Base-by-base conservation (phyloP, 2,888 invertebrate species). In the Nysson spinosus region DNA sequence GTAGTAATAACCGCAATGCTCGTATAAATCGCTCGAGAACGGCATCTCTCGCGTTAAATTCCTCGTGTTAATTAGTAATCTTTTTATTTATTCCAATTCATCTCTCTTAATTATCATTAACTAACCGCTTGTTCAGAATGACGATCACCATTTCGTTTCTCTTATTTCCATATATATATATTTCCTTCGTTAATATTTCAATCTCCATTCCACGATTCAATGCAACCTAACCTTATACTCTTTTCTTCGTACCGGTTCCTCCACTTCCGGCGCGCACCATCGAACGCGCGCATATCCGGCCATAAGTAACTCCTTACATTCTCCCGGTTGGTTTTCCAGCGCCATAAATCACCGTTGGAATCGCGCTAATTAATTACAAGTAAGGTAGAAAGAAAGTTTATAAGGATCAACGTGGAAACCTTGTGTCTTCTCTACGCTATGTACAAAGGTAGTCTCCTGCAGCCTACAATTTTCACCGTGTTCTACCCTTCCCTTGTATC, bases 1-100 rank as follows among this genome's bases (percentile, higher is more conserved):
- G 39, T 62, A 58, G 57, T 42, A 65, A 56, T 76, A 75, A 75
- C 57, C 30, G 57, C 49, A 65, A 75, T 46, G 55, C 61, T 64
- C 57, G 69, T 73, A 70, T 55, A 73, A 75, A 75, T 56, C 56
- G 49, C 43, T 14, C 57, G 47, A 47, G 47, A 30, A 28, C 35
- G 22, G 39, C 20, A 39, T 22, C 40, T 37, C 51, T 9, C 39
- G 39, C 42, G 16, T 28, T 61, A 42, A 55, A 56, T 35, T 56
- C 11, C 34, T 43, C 42, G 39, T 24, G 26, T 46, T 26, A 24
- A 11, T 9, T 50, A 30, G 52, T 28, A 16, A 17, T 28, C 51
- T 44, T 16, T 24, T 40, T 16, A 17, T 20, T 14, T 19, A 12
- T 16, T 30, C 20, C 12, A 20, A 7, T 30, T 50, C 37, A 7